phyloP scores from a whole-genome alignment of 2,113 vertebrate species.

The Halichoeres trimaculatus region DNA sequence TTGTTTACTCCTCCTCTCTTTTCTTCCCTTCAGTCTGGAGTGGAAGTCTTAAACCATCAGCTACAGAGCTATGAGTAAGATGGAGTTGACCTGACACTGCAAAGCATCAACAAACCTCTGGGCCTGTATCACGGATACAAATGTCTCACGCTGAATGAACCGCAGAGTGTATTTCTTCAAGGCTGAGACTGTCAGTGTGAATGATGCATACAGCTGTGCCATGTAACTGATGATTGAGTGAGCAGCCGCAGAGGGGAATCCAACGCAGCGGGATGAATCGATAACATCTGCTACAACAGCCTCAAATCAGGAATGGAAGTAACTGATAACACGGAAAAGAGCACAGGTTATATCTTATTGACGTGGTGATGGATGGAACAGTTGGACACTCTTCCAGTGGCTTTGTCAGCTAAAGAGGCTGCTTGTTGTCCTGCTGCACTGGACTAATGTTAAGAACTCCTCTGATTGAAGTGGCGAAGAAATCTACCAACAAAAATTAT shows the following conservation, averaged over 20 bases:
- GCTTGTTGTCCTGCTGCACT: not conserved
- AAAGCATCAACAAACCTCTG: conserved; percentile 8
- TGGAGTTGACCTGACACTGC: conserved; percentile 2
- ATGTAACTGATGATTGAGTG: not conserved
- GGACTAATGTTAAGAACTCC: not conserved
- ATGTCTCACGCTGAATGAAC: conserved; percentile 24
- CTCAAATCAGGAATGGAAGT: not conserved
- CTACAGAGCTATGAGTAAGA: not conserved
- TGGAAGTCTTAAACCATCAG: conserved; percentile 9
- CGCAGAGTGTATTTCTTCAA: not conserved
- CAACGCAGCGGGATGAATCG: conserved; percentile 7
- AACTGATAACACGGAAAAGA: not conserved
- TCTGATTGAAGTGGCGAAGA: not conserved
- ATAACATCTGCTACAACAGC: conserved; percentile 10
- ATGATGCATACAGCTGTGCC: conserved; percentile 23
- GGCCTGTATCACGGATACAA: conserved; percentile 28
- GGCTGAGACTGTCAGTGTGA: conserved; percentile 20
- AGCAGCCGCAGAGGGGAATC: not conserved
- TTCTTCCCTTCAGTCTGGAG: not conserved
- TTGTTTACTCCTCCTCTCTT: not conserved
- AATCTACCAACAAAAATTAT: not conserved
- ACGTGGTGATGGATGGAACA: conserved; percentile 2
- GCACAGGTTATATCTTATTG: not conserved
- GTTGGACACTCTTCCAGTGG: not conserved
- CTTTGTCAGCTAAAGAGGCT: not conserved